Percentiles rank a stretch among this genome's conserved stretches.
Conservation (phyloP, 2,797 vertebrate genomes). For the Diceros bicornis region DNA sequence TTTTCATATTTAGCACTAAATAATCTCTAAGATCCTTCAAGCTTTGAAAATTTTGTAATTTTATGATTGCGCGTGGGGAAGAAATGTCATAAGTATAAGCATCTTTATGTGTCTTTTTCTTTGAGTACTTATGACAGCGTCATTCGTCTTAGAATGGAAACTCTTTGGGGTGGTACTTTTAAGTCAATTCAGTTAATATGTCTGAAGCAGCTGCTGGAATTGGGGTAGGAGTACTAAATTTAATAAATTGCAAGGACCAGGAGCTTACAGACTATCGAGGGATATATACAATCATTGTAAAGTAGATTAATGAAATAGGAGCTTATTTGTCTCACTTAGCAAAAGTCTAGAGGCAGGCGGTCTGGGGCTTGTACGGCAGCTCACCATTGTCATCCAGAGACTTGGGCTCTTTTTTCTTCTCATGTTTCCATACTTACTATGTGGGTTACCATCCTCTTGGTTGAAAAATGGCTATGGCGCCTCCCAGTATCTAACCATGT, state of each 20-base stretch:
- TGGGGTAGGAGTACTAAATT: constrained; percentile 8
- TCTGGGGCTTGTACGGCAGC: background rate
- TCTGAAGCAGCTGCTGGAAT: background rate
- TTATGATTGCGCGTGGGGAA: background rate
- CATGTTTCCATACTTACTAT: background rate
- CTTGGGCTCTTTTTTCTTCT: constrained; percentile 11
- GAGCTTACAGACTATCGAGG: background rate
- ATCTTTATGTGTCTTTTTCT: background rate
- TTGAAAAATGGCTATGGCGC: constrained; percentile 28
- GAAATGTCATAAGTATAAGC: background rate
- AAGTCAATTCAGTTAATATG: background rate
- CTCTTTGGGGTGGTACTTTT: background rate
- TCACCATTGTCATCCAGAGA: background rate
- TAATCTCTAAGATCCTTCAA: constrained; percentile 25
- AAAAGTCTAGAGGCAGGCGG: background rate
- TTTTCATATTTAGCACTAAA: constrained; percentile 44
- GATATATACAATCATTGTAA: background rate
- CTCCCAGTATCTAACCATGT: background rate
- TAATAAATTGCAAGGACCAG: constrained; percentile 20
- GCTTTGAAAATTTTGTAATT: constrained; percentile 52
- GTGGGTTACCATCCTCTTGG: background rate
- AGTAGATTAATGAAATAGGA: background rate
- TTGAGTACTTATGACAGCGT: background rate
- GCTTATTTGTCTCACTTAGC: background rate
- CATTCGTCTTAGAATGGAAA: constrained; percentile 57